Evolutionary conservation across 1,140 invertebrate species (phyloP), one percentile per base, ranked within the genome.

Genomic region (Daktulosphaira vitifoliae): DNA sequence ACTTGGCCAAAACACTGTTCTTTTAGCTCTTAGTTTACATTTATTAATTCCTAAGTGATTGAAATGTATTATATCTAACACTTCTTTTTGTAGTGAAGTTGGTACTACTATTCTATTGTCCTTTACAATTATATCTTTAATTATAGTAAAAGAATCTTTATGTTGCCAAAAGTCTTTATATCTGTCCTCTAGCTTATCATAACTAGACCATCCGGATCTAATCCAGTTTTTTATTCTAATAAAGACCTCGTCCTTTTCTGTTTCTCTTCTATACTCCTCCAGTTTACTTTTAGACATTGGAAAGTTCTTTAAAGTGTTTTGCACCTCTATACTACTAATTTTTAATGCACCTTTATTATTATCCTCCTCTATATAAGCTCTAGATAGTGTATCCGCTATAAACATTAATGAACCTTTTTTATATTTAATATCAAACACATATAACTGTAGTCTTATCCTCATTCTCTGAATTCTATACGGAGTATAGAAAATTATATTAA

Each of bases 381-480:
- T n/a, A n/a, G n/a, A n/a, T n/a, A n/a, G n/a, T n/a, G n/a, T n/a
- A n/a, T n/a, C n/a, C n/a, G n/a, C n/a, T n/a, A n/a, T n/a, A n/a
- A n/a, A n/a, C n/a, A n/a, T n/a, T n/a, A n/a, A n/a, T n/a, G n/a
- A n/a, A n/a, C n/a, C n/a, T n/a, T n/a, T n/a, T n/a, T n/a, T n/a
- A n/a, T n/a, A n/a, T n/a, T n/a, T n/a, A n/a, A n/a, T n/a, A n/a
- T n/a, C n/a, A n/a, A n/a, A n/a, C n/a, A n/a, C n/a, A n/a, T n/a
- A n/a, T n/a, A n/a, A n/a, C 64, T 73, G 73, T 44, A 77, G 49
- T 54, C 69, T 69, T 7, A 78, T 56, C 65, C 74, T 68, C 66
- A 78, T 72, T 64, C 73, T 67, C 66, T 77, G 76, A 16, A 77
- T 56, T 66, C 74, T 65, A 4, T 68, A 66, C 25, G 76, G 73